These are phyloP conservation scores for Trimorus sp. DNA, from an alignment of 2,888 invertebrate genomes.

Conservation along the genomic window DNA sequence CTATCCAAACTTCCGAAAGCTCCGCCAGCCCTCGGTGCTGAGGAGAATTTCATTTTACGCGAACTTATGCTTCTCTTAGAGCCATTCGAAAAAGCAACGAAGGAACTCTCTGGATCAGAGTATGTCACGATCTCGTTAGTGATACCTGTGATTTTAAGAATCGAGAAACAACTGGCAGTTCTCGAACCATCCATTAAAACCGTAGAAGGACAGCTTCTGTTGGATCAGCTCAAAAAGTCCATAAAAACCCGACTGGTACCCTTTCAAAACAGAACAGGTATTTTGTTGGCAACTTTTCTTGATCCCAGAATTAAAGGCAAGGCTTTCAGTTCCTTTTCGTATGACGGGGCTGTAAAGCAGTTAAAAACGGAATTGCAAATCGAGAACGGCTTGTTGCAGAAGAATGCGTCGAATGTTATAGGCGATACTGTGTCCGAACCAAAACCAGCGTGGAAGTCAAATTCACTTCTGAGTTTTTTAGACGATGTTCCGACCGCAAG, in stretches of 20 bases:
- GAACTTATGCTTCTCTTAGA: slow-evolving; percentile 16
- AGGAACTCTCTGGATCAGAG: slow-evolving; percentile 21
- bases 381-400: not conserved
- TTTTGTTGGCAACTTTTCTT: slow-evolving; percentile 21
- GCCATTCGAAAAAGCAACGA: slow-evolving; percentile 25
- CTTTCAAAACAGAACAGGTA: slow-evolving; percentile 13
- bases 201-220: slow-evolving; percentile 6
- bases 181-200: slow-evolving; percentile 3
- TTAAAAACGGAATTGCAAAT: slow-evolving; percentile 5
- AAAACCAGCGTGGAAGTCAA: no score
- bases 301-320: slow-evolving; percentile 23
- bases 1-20: slow-evolving; percentile 25
- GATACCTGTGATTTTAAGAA: slow-evolving; percentile 18
- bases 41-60: slow-evolving; percentile 12
- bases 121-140: slow-evolving; percentile 30
- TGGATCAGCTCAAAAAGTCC: not conserved
- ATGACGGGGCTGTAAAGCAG: not conserved
- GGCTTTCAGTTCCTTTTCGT: not conserved
- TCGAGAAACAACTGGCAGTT: slow-evolving; percentile 4
- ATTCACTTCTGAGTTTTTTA: slow-evolving; percentile 13
- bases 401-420: no score
- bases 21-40: slow-evolving; percentile 14
- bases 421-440: no score
- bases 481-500: not conserved
- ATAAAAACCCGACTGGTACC: slow-evolving; percentile 8